phyloP scores from a whole-genome alignment of 1,140 invertebrate genomes.

The Lucilia sericata region DNA sequence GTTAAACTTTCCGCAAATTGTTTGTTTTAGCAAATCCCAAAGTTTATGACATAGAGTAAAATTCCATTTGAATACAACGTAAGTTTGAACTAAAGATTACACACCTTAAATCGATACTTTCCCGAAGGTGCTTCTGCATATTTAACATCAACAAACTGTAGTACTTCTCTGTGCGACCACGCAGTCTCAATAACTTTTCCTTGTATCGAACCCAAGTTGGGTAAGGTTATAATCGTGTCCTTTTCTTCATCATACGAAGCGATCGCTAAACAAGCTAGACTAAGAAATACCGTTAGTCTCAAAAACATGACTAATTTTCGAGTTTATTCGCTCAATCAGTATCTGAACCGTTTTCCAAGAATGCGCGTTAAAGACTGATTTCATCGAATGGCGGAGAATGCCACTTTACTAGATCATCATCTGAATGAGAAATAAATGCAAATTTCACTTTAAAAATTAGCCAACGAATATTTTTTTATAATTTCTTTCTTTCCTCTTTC shows the following conservation, averaged over 20 bases:
- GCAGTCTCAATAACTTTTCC: constrained; percentile 60
- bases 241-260: constrained; percentile 57
- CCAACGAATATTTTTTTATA: constrained; percentile 10
- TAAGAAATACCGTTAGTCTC: neutral
- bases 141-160: constrained; percentile 64
- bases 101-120: constrained; percentile 63
- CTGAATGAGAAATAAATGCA: neutral
- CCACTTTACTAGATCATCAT: constrained; percentile 18
- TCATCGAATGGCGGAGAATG: neutral
- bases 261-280: neutral
- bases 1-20: too few relatives aligned
- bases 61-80: neutral
- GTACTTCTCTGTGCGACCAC: constrained; percentile 61
- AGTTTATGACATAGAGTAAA: neutral
- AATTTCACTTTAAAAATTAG: constrained; percentile 32
- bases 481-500: neutral
- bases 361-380: constrained; percentile 27
- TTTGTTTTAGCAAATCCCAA: too few relatives aligned
- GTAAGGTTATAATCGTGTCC: constrained; percentile 61
- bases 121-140: constrained; percentile 65
- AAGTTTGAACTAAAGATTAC: constrained; percentile 8
- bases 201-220: constrained; percentile 61
- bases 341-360: constrained; percentile 23
- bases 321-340: neutral
- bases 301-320: neutral